Conservation (phyloP, 2,888 invertebrate species). For the Parascotia fuliginaria region DNA sequence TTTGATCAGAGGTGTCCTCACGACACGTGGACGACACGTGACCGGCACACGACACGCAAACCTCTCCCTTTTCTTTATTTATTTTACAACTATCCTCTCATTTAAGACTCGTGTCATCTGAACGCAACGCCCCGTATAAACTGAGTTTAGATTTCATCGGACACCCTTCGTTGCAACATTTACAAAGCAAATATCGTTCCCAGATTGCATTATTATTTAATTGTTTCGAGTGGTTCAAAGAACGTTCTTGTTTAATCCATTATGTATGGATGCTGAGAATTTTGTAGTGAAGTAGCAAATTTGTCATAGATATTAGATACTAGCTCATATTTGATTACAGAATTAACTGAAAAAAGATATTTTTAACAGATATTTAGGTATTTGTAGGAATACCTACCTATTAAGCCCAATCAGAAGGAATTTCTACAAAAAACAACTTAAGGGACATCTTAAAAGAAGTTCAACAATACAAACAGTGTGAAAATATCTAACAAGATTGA, state of each 20-base stretch:
- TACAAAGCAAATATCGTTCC: constrained; percentile 73
- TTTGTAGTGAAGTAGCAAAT: constrained; percentile 21
- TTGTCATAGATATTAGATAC: neutral
- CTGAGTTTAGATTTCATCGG: constrained; percentile 81
- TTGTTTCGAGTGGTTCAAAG: constrained; percentile 70
- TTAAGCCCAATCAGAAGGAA: too few relatives aligned
- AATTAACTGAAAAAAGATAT: too few relatives aligned
- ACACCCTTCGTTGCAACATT: constrained; percentile 54
- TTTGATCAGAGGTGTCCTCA: constrained; percentile 43
- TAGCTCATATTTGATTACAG: neutral
- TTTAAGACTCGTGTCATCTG: constrained; percentile 75
- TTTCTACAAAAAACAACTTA: too few relatives aligned
- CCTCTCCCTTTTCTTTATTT: constrained; percentile 68
- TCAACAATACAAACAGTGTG: too few relatives aligned
- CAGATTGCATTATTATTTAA: constrained; percentile 80
- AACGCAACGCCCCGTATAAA: constrained; percentile 66
- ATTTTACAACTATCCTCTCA: constrained; percentile 79
- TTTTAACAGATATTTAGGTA: too few relatives aligned
- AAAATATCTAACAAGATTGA: too few relatives aligned
- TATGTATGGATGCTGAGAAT: constrained; percentile 47
- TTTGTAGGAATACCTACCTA: too few relatives aligned
- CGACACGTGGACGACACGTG: constrained; percentile 66
- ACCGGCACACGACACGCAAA: constrained; percentile 49
- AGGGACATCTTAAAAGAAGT: too few relatives aligned
- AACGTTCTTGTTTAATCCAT: constrained; percentile 57